Evolutionary conservation across 2,797 vertebrate genomes (phyloP).

Genomic region (Mustela erminea): DNA sequence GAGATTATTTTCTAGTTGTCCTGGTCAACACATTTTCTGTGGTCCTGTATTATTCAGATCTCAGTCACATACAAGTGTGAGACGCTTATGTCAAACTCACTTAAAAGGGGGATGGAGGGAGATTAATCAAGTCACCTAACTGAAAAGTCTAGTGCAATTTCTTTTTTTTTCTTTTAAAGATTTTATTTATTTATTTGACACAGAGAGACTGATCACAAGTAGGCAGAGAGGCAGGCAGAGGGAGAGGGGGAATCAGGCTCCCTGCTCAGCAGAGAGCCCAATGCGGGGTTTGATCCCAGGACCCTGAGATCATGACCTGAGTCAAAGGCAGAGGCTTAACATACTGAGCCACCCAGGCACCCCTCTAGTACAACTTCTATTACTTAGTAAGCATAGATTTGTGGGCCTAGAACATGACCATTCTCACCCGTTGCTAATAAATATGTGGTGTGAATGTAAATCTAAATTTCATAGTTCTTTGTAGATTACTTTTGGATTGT

Average conservation of each 20-base stretch:
- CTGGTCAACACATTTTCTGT: constrained; percentile 29
- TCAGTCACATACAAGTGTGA: neutral
- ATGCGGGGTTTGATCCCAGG: too few species aligned
- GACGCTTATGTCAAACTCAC: constrained; percentile 15
- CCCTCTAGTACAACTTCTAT: neutral
- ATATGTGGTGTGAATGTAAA: neutral
- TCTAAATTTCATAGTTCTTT: neutral
- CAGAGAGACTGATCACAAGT: too few species aligned
- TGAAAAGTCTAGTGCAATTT: neutral
- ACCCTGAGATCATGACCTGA: too few species aligned
- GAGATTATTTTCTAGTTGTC: constrained; percentile 23
- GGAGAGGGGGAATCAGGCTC: too few species aligned
- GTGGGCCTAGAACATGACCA: neutral
- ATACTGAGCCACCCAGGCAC: too few species aligned
- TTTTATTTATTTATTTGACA: too few species aligned
- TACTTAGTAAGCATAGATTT: neutral
- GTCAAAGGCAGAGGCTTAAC: too few species aligned
- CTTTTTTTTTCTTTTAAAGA: neutral
- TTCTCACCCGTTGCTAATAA: neutral
- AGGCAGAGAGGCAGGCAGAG: too few species aligned
- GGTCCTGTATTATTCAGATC: neutral
- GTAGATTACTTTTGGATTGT: neutral
- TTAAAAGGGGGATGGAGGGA: neutral
- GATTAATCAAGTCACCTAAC: neutral
- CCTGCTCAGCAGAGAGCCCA: too few species aligned